These are phyloP conservation scores for Galagoides demidoff DNA, from an alignment of 2,797 vertebrate genomes.

Conservation along the genomic window DNA sequence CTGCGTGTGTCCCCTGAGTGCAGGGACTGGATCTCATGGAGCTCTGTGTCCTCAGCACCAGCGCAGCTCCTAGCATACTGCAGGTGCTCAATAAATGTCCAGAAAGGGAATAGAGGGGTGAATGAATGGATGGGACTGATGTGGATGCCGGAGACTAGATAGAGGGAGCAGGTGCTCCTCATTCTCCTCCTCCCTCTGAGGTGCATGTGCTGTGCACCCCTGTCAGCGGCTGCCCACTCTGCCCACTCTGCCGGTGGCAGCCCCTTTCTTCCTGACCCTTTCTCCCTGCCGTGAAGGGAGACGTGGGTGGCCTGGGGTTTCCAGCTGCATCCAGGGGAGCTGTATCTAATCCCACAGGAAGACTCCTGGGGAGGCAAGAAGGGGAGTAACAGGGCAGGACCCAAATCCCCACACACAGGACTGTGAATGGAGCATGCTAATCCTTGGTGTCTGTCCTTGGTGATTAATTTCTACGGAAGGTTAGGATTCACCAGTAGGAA, in stretches of 20 bases:
- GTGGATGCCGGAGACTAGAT: too few relatives aligned
- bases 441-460: slow-evolving; percentile 54
- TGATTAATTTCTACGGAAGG: slow-evolving; percentile 86
- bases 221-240: accelerated
- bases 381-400: not conserved
- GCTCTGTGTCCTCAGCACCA: accelerated
- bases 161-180: not conserved
- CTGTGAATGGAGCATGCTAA: not conserved
- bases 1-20: accelerated
- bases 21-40: too few relatives aligned
- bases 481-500: slow-evolving; percentile 82
- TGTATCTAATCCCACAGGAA: not conserved
- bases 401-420: too few relatives aligned
- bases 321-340: accelerated
- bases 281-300: not conserved
- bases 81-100: not conserved
- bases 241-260: accelerated
- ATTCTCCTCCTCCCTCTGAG: not conserved
- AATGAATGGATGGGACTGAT: too few relatives aligned
- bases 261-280: accelerated
- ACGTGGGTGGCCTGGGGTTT: not conserved
- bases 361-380: not conserved
- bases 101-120: accelerated
- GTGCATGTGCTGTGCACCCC: accelerated
- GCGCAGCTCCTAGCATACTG: accelerated